phyloP scores from a whole-genome alignment of 2,797 vertebrate species.

The Enteromius thamalakanensis region DNA sequence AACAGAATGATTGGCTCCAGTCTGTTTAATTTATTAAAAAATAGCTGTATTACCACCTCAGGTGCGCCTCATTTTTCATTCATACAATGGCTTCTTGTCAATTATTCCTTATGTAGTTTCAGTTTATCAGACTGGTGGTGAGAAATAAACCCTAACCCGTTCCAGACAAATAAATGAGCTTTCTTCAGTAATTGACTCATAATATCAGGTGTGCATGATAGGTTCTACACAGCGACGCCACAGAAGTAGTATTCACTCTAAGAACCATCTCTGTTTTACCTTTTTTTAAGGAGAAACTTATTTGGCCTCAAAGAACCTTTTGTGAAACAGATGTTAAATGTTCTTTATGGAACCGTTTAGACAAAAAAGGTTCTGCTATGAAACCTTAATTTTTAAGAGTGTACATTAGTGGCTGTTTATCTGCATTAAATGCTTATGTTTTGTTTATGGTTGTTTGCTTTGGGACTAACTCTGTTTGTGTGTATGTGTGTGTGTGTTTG shows the following conservation, averaged over 20 bases:
- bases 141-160: not conserved
- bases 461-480: slow-evolving; percentile 25
- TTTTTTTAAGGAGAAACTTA: too few relatives aligned
- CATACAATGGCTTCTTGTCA: not conserved
- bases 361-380: too few relatives aligned
- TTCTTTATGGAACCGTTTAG: too few relatives aligned
- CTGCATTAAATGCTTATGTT: not conserved
- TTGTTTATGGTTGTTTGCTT: not conserved
- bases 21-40: not conserved
- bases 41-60: not conserved
- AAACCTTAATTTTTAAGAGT: too few relatives aligned
- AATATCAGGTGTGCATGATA: not conserved
- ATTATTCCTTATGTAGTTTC: not conserved
- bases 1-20: not conserved
- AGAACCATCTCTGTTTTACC: too few relatives aligned
- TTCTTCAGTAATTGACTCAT: not conserved
- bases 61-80: not conserved
- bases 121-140: not conserved
- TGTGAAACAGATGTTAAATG: too few relatives aligned
- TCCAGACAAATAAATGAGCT: not conserved
- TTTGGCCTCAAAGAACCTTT: too few relatives aligned
- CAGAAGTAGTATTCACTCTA: too few relatives aligned
- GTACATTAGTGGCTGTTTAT: not conserved
- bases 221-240: too few relatives aligned
- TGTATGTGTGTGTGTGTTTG: slow-evolving; percentile 45